These are phyloP conservation scores for Carlito syrichta DNA, from an alignment of 2,113 vertebrate genomes.

Conservation along the genomic window DNA sequence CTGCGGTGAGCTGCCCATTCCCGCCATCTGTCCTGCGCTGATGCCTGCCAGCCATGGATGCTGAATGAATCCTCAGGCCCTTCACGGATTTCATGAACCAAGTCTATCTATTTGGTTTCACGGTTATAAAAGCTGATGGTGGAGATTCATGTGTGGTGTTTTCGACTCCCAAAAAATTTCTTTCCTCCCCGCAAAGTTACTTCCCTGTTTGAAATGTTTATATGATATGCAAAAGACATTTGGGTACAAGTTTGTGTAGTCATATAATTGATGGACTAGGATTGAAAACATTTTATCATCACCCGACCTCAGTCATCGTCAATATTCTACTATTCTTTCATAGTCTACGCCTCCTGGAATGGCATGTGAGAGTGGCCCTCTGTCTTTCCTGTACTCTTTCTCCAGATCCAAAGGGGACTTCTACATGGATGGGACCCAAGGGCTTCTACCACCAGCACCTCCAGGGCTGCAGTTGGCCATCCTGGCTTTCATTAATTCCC, in stretches of 20 bases:
- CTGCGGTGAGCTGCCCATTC: conserved; percentile 86
- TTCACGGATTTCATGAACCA: not conserved
- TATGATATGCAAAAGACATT: not conserved
- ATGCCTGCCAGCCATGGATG: not conserved
- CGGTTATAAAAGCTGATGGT: not conserved
- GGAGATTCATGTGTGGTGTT: not conserved
- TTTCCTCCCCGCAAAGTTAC: not conserved
- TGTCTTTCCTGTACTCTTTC: not conserved
- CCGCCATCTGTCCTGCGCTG: not conserved
- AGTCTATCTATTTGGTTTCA: conserved; percentile 5
- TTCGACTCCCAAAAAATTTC: not conserved
- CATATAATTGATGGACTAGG: not conserved
- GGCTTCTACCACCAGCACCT: no score
- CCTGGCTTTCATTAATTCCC: not conserved
- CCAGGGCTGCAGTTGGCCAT: not conserved
- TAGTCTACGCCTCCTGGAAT: not conserved
- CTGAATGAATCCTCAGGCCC: not conserved
- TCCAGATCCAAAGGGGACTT: not conserved
- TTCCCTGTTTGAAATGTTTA: not conserved
- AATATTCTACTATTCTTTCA: not conserved
- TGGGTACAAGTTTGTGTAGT: not conserved
- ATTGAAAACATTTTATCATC: not conserved
- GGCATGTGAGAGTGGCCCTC: not conserved
- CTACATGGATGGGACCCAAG: not conserved
- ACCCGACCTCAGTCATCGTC: not conserved